Evolutionary conservation across 2,797 vertebrate genomes (phyloP).

Genomic region (Sitta carolinensis): DNA sequence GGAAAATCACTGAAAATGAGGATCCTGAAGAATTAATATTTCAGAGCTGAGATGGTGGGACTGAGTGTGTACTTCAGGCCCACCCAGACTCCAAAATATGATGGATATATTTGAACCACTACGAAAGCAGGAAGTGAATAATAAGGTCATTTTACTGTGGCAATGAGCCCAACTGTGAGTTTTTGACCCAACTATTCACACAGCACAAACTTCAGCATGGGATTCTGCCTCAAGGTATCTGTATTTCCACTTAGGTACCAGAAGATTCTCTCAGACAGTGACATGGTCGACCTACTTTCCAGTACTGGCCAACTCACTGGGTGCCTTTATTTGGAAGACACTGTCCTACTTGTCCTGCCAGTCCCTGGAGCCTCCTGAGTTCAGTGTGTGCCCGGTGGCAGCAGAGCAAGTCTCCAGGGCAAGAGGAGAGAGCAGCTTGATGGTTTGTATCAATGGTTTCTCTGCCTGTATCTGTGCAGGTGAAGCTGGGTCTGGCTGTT

Average conservation of each 20-base stretch:
- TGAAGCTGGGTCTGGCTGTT: background rate
- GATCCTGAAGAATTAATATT: background rate
- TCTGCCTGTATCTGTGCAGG: background rate
- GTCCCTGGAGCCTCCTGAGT: background rate
- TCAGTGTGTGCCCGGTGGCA: background rate
- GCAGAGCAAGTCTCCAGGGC: background rate
- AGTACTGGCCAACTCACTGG: background rate
- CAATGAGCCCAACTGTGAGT: background rate
- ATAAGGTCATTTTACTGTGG: background rate
- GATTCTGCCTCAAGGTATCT: background rate
- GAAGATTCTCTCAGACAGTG: background rate
- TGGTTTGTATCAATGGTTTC: background rate
- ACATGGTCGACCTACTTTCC: rapidly evolving
- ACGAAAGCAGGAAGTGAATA: background rate
- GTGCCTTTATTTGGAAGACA: background rate
- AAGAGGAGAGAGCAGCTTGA: background rate
- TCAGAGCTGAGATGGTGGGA: background rate
- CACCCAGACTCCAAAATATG: constrained; percentile 2
- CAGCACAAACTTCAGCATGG: background rate
- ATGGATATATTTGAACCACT: background rate
- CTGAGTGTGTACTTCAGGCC: background rate
- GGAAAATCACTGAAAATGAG: background rate
- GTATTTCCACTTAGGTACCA: background rate
- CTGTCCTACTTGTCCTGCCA: background rate
- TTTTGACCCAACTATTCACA: background rate